Percentiles rank a stretch among this genome's conserved stretches.
These are phyloP conservation scores for Alligator sinensis DNA, from an alignment of 2,113 vertebrate species.

Conservation along the genomic window DNA sequence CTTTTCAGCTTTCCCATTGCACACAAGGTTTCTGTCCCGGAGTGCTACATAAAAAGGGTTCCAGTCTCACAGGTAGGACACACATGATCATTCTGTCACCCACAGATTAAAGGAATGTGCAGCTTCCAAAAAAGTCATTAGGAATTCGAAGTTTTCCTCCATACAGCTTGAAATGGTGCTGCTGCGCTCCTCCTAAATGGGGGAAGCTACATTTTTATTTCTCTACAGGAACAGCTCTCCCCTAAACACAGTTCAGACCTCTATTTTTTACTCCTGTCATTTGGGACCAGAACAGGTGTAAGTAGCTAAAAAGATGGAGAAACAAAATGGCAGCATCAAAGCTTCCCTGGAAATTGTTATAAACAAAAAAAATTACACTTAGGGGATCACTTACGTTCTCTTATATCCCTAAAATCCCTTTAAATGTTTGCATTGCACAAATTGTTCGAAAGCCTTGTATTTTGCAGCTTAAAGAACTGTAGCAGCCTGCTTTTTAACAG, in stretches of 20 bases:
- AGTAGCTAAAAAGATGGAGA: neutral
- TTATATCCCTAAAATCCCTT: slow-evolving; percentile 50
- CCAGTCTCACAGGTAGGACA: neutral
- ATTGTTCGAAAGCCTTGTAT: neutral
- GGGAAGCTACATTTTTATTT: neutral
- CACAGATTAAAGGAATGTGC: slow-evolving; percentile 1
- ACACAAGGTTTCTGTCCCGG: neutral
- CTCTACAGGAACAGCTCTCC: neutral
- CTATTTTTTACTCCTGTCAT: neutral
- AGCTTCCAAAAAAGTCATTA: neutral
- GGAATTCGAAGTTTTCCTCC: neutral
- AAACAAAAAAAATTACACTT: neutral
- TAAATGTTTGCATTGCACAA: slow-evolving; percentile 34
- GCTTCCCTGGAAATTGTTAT: neutral
- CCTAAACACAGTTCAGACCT: neutral
- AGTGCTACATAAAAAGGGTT: neutral
- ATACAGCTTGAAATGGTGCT: neutral
- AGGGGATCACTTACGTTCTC: neutral
- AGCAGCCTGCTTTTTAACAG: neutral
- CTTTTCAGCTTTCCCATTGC: slow-evolving; percentile 11
- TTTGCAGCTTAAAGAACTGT: neutral
- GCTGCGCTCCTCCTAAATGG: neutral
- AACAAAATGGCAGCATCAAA: neutral
- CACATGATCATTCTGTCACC: neutral
- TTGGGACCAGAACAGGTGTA: neutral